A percentile compares a stretch with the other conserved stretches of the same genome.
Evolutionary conservation across 2,113 vertebrate genomes (phyloP).

Genomic region (Rhabdomys dilectus): DNA sequence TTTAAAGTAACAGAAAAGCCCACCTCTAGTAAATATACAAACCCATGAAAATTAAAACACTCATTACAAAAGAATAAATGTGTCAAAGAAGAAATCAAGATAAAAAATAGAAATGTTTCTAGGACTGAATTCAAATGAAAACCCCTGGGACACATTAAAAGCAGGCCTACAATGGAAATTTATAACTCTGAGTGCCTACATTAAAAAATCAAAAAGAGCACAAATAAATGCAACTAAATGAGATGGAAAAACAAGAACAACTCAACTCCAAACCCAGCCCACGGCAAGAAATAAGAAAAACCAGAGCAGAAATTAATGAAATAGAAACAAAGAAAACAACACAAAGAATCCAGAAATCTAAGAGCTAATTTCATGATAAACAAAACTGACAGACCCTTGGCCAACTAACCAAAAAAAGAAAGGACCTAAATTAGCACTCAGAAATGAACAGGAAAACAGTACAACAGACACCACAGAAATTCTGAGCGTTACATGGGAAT

Average conservation of each 20-base stretch:
- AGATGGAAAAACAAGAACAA: not conserved
- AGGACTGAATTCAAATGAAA: not conserved
- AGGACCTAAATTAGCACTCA: not conserved
- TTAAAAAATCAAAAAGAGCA: not conserved
- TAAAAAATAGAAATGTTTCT: not conserved
- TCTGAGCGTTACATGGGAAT: not conserved
- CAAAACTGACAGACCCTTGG: not conserved
- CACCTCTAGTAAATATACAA: not conserved
- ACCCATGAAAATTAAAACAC: not conserved
- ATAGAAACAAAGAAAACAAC: not conserved
- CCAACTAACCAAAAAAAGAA: not conserved
- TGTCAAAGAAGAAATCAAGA: not conserved
- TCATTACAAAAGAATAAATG: not conserved
- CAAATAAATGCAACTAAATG: not conserved
- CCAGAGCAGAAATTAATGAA: not conserved
- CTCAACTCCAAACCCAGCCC: not conserved
- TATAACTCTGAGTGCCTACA: not conserved
- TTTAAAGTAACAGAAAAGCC: not conserved
- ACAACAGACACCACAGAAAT: not conserved
- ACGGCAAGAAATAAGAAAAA: not conserved
- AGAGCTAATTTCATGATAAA: not conserved
- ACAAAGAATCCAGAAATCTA: not conserved
- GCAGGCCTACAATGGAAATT: not conserved
- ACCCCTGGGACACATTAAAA: not conserved
- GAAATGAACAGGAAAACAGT: not conserved